A percentile compares a stretch with the other conserved stretches of the same genome.
phyloP scores from a whole-genome alignment of 2,797 vertebrate genomes.

The Platyrinchus mystaceus region DNA sequence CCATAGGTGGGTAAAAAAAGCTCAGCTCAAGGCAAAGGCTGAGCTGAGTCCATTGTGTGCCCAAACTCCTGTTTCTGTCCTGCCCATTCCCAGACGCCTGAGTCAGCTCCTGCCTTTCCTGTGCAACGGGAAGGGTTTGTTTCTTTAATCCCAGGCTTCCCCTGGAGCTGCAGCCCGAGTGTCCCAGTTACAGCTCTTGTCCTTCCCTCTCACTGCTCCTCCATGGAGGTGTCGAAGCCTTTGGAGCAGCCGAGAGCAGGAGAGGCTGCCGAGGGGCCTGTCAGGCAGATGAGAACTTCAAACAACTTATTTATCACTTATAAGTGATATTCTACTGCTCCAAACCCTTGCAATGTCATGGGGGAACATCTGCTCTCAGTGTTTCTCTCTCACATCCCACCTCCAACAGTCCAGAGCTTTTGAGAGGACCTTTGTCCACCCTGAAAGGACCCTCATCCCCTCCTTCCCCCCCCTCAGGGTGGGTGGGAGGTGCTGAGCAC shows the following conservation, averaged over 20 bases:
- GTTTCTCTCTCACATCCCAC: not conserved
- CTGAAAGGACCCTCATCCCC: not conserved
- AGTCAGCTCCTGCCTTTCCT: slow-evolving; percentile 11
- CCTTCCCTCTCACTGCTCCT: not conserved
- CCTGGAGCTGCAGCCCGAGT: not conserved
- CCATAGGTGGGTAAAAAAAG: not conserved
- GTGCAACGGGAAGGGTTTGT: not conserved
- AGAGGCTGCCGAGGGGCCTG: not conserved
- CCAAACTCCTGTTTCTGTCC: not conserved
- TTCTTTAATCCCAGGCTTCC: not conserved
- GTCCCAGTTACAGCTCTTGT: not conserved
- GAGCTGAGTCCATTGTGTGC: not conserved
- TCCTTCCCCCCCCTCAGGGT: not conserved
- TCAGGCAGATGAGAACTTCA: not conserved
- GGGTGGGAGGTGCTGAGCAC: not conserved
- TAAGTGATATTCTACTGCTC: not conserved
- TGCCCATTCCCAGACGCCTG: not conserved
- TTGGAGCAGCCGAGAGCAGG: not conserved
- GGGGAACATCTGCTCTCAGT: not conserved
- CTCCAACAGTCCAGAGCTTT: not conserved
- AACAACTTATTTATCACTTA: not conserved
- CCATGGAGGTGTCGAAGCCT: fast-evolving
- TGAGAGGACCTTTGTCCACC: not conserved
- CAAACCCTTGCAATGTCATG: fast-evolving
- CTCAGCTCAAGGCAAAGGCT: not conserved